Evolutionary conservation across 2,797 vertebrate genomes (phyloP).

Genomic region (Eulemur rubriventer): DNA sequence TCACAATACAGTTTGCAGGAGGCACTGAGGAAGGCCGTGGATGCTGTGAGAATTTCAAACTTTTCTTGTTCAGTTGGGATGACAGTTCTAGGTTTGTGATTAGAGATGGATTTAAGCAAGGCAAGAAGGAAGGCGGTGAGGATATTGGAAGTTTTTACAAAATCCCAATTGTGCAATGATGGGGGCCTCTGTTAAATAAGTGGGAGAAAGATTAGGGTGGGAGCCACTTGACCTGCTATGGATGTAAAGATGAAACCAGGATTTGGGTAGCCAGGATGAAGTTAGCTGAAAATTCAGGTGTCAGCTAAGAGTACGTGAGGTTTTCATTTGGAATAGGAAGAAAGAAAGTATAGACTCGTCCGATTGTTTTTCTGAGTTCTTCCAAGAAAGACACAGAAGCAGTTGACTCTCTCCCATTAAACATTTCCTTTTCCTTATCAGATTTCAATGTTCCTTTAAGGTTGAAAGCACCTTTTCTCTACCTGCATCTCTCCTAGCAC

Average conservation of each 20-base stretch:
- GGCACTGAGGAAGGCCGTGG: background rate
- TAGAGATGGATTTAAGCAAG: background rate
- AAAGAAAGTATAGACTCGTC: background rate
- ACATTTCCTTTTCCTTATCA: background rate
- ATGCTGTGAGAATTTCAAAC: too few relatives aligned
- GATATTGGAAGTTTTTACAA: accelerated
- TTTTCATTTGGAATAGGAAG: background rate
- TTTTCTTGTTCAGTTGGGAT: background rate
- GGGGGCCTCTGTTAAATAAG: too few relatives aligned
- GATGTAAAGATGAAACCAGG: background rate
- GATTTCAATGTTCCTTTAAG: background rate
- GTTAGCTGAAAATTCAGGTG: background rate
- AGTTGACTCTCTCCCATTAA: background rate
- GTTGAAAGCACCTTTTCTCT: background rate
- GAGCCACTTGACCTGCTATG: too few relatives aligned
- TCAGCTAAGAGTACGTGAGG: background rate
- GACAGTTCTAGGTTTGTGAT: background rate
- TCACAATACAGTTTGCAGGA: background rate
- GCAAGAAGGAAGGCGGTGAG: background rate
- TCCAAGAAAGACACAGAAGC: too few relatives aligned
- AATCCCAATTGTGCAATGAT: background rate
- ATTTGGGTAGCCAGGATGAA: too few relatives aligned
- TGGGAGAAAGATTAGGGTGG: accelerated
- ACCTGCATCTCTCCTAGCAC: background rate
- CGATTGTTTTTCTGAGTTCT: background rate